A percentile compares a stretch with the other conserved stretches of the same genome.
Evolutionary conservation across 2,113 vertebrate genomes (phyloP).

Genomic region (Athene cunicularia): DNA sequence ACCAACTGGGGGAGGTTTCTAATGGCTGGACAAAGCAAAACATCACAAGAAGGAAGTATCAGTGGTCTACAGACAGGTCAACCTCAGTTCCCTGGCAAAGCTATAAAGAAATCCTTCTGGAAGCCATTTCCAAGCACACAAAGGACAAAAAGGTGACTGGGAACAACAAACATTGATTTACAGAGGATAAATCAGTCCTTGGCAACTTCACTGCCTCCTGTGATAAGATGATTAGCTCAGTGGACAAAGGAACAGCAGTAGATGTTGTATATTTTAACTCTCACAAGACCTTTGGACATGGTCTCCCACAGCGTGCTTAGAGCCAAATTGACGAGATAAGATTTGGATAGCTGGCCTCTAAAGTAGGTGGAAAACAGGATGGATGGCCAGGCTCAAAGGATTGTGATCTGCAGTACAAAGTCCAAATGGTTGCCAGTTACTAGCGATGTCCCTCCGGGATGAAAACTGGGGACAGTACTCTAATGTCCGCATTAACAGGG

Average conservation of each 20-base stretch:
- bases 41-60: background rate
- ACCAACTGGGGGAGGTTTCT: background rate
- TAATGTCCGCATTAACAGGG: background rate
- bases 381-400: background rate
- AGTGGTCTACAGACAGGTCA: background rate
- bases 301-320: background rate
- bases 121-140: background rate
- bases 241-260: background rate
- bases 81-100: background rate
- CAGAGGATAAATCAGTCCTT: background rate
- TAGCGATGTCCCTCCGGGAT: background rate
- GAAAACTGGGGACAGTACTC: background rate
- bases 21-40: background rate
- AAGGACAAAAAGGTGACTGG: background rate
- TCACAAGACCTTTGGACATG: background rate
- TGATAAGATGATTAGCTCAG: background rate
- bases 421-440: background rate
- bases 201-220: background rate
- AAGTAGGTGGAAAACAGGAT: background rate
- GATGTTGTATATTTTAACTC: background rate
- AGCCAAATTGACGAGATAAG: background rate
- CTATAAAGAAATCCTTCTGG: background rate
- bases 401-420: background rate
- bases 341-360: background rate
- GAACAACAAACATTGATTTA: background rate